These are phyloP conservation scores for Sycophila texana DNA, from an alignment of 2,888 invertebrate species.

Conservation along the genomic window DNA sequence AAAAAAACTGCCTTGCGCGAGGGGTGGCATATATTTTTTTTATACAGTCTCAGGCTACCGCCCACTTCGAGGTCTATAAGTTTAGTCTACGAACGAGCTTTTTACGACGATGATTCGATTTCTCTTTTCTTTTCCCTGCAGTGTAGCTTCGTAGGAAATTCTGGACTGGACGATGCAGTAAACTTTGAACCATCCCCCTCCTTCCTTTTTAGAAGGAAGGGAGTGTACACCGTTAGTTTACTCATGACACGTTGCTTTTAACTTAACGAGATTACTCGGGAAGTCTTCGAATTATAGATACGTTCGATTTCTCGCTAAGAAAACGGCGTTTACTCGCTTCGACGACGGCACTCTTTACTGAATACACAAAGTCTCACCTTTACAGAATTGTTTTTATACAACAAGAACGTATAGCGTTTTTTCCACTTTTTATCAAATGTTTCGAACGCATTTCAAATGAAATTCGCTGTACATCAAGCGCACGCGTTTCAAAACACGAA, in stretches of 20 bases:
- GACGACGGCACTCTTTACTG: neutral
- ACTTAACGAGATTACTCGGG: slow-evolving; percentile 23
- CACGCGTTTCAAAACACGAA: no score
- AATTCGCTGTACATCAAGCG: no score
- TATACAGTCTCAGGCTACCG: no score
- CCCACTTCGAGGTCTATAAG: no score
- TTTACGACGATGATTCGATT: neutral
- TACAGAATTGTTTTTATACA: no score
- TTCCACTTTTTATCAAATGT: no score
- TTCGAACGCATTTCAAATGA: no score
- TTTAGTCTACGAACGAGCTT: neutral
- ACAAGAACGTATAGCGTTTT: neutral
- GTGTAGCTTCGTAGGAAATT: neutral
- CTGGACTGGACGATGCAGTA: neutral
- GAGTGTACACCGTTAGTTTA: neutral
- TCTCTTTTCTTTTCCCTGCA: neutral
- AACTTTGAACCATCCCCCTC: neutral
- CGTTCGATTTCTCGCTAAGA: neutral
- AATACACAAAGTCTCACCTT: slow-evolving; percentile 17
- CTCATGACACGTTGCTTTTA: slow-evolving; percentile 5
- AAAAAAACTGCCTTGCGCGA: no score
- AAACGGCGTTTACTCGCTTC: slow-evolving; percentile 6
- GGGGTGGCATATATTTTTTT: no score
- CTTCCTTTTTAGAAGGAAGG: neutral
- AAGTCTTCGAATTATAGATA: neutral